Conservation (phyloP, 2,888 invertebrate species). For the Cheilosia vernalis region DNA sequence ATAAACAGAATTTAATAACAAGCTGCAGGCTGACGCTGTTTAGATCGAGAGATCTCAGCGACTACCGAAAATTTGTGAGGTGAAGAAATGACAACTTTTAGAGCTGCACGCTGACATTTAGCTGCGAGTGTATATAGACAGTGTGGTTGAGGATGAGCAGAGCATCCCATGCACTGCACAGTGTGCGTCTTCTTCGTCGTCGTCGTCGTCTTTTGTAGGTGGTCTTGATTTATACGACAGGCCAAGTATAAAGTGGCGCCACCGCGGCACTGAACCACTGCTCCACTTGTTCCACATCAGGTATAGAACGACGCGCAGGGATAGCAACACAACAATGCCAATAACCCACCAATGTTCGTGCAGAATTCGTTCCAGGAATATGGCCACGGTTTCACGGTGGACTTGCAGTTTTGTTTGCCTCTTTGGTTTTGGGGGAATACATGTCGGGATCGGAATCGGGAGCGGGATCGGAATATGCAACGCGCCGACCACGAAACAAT, state of each 20-base stretch:
- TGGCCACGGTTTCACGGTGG: slow-evolving; percentile 52
- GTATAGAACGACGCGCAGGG: slow-evolving; percentile 33
- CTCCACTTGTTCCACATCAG: slow-evolving; percentile 73
- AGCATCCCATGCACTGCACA: not conserved
- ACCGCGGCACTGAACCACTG: slow-evolving; percentile 70
- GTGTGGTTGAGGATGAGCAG: not conserved
- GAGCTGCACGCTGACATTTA: slow-evolving; percentile 72
- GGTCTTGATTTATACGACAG: slow-evolving; percentile 75
- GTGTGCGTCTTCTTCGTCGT: slow-evolving; percentile 8
- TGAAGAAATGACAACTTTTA: slow-evolving; percentile 75
- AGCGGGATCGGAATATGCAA: slow-evolving; percentile 26
- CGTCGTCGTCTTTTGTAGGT: slow-evolving; percentile 62
- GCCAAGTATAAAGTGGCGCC: slow-evolving; percentile 74
- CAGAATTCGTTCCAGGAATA: slow-evolving; percentile 71
- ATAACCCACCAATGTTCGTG: slow-evolving; percentile 74
- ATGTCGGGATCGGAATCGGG: slow-evolving; percentile 4
- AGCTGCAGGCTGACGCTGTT: slow-evolving; percentile 4
- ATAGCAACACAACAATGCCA: slow-evolving; percentile 65
- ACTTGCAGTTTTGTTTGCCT: slow-evolving; percentile 24
- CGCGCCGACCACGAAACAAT: slow-evolving; percentile 50
- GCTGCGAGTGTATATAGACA: not conserved
- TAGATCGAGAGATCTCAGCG: slow-evolving; percentile 17
- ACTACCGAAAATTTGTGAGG: slow-evolving; percentile 74
- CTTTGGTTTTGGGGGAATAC: slow-evolving; percentile 26
- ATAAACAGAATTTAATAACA: slow-evolving; percentile 62